Evolutionary conservation across 2,888 invertebrate genomes (phyloP).

Genomic region (Stenichneumon culpator): DNA sequence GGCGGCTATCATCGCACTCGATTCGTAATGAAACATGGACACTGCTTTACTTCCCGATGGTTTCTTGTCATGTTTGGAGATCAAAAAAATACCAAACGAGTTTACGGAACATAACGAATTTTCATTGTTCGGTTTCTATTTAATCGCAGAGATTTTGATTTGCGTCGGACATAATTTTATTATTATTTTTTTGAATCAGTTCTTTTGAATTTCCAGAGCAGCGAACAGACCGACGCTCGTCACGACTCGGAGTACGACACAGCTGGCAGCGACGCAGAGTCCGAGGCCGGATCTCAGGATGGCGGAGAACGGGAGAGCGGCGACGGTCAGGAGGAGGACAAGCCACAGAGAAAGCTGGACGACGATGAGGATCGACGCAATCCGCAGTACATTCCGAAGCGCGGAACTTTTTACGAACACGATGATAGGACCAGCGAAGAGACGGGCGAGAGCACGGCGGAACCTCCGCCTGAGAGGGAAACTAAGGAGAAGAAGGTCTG

Average conservation of each 20-base stretch:
- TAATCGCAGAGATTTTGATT: too few relatives aligned
- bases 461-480: conserved; percentile 80
- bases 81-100: background rate
- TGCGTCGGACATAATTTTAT: background rate
- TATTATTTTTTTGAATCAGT: background rate
- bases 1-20: conserved; percentile 39
- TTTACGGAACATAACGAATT: background rate
- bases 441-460: conserved; percentile 76
- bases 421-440: conserved; percentile 94
- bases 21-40: conserved; percentile 6
- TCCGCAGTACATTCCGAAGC: conserved; percentile 98
- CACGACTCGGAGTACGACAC: conserved; percentile 83
- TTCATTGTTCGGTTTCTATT: background rate
- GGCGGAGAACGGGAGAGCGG: conserved; percentile 82
- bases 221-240: conserved; percentile 80
- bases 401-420: conserved; percentile 98
- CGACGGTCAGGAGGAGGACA: conserved; percentile 85
- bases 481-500: conserved; percentile 85
- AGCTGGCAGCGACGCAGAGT: conserved; percentile 79
- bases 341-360: conserved; percentile 92
- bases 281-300: conserved; percentile 82
- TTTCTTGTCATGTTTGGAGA: background rate
- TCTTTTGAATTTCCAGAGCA: conserved; percentile 75
- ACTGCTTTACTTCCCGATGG: background rate
- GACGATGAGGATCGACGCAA: conserved; percentile 98